These are phyloP conservation scores for Noctua janthina DNA, from an alignment of 2,888 invertebrate genomes.

Conservation along the genomic window DNA sequence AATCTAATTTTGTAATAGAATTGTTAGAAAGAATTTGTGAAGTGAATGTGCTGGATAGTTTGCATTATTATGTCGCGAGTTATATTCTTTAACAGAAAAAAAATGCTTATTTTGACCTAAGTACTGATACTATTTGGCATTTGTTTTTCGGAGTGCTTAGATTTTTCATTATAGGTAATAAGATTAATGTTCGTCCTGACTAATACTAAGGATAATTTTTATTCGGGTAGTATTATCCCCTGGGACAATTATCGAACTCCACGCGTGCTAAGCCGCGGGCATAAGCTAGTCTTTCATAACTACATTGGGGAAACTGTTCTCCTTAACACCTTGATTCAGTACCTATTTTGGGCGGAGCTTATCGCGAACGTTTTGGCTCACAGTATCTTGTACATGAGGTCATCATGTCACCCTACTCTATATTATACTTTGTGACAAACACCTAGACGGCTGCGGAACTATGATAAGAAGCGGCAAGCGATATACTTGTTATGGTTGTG, in stretches of 20 bases:
- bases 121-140: too few species aligned
- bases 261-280: too few species aligned
- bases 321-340: constrained; percentile 44
- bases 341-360: constrained; percentile 52
- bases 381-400: constrained; percentile 56
- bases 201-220: too few species aligned
- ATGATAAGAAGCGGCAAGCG: constrained; percentile 75
- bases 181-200: not conserved
- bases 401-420: constrained; percentile 53
- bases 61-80: not conserved
- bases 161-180: not conserved
- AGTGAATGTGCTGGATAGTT: not conserved
- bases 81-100: too few species aligned
- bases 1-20: constrained; percentile 3
- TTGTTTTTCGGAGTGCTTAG: not conserved
- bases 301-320: constrained; percentile 11
- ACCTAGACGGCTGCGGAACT: constrained; percentile 69
- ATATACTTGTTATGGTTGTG: constrained; percentile 51
- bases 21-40: not conserved
- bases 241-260: too few species aligned
- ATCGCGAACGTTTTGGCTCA: constrained; percentile 44
- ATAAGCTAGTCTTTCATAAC: too few species aligned
- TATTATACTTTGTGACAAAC: constrained; percentile 62
- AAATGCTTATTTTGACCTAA: too few species aligned
- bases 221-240: too few species aligned